These are phyloP conservation scores for Hirtodrosophila confusa DNA, from an alignment of 2,888 invertebrate genomes.

Conservation along the genomic window DNA sequence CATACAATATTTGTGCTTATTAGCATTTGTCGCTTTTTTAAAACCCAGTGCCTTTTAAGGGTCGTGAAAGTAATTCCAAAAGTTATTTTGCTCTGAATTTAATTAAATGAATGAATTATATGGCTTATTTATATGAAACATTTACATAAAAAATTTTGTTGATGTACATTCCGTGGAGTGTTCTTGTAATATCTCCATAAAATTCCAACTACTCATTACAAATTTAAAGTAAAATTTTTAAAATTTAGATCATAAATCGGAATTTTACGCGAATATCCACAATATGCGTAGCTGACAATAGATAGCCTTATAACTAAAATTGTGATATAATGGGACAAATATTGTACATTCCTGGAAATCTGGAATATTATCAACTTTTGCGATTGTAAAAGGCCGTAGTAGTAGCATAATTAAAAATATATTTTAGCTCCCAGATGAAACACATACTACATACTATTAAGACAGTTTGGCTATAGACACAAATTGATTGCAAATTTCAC, in stretches of 20 bases:
- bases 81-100: conserved; percentile 55
- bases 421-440: conserved; percentile 42
- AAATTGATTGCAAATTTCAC: conserved; percentile 38
- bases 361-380: conserved; percentile 19
- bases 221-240: conserved; percentile 29
- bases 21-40: conserved; percentile 19
- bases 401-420: conserved; percentile 38
- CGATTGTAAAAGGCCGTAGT: conserved; percentile 26
- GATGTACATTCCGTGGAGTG: conserved; percentile 44
- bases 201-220: conserved; percentile 44
- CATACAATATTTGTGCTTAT: conserved; percentile 50
- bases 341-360: conserved; percentile 46
- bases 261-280: conserved; percentile 45
- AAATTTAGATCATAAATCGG: conserved; percentile 39
- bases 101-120: conserved; percentile 45
- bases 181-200: conserved; percentile 41
- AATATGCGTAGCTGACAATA: conserved; percentile 38
- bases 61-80: conserved; percentile 24
- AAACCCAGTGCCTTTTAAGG: conserved; percentile 23
- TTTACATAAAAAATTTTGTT: conserved; percentile 47
- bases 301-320: conserved; percentile 48
- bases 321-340: conserved; percentile 40
- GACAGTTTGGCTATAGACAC: conserved; percentile 57
- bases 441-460: conserved; percentile 43
- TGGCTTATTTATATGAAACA: conserved; percentile 59